These are phyloP conservation scores for Knipowitschia caucasica DNA, from an alignment of 2,797 vertebrate species.

Conservation along the genomic window DNA sequence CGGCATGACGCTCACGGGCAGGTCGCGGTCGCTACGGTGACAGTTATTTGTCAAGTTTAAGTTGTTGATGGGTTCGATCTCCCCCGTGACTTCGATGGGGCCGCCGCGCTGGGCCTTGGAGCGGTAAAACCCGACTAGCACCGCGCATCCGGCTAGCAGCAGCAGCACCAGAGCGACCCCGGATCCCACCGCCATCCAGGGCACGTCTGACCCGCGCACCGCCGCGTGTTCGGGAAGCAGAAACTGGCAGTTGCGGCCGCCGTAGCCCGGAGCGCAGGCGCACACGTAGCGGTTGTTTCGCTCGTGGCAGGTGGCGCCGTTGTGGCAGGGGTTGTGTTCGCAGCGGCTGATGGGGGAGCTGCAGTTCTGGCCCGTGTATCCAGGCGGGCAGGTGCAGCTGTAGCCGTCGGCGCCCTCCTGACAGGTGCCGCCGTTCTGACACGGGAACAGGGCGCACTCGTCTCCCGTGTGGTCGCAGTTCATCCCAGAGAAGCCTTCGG, in stretches of 20 bases:
- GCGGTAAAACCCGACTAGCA: conserved; percentile 84
- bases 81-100: conserved; percentile 69
- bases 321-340: conserved; percentile 92
- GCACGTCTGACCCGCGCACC: conserved; percentile 79
- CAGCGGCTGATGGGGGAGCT: conserved; percentile 89
- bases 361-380: conserved; percentile 92
- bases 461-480: conserved; percentile 88
- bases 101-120: conserved; percentile 80
- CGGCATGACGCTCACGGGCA: conserved; percentile 81
- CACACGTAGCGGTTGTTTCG: conserved; percentile 90
- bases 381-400: conserved; percentile 88
- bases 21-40: conserved; percentile 85
- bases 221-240: conserved; percentile 86
- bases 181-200: conserved; percentile 89
- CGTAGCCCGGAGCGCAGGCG: conserved; percentile 87
- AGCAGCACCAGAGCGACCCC: conserved; percentile 88
- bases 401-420: conserved; percentile 85
- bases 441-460: conserved; percentile 85
- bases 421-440: conserved; percentile 89
- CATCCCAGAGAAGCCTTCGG: conserved; percentile 87
- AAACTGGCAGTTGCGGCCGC: conserved; percentile 93
- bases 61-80: conserved; percentile 94
- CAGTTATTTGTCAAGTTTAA: conserved; percentile 90
- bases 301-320: conserved; percentile 93
- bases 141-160: conserved; percentile 86